Conservation (phyloP, 1,140 invertebrate species). For the Galleria mellonella region DNA sequence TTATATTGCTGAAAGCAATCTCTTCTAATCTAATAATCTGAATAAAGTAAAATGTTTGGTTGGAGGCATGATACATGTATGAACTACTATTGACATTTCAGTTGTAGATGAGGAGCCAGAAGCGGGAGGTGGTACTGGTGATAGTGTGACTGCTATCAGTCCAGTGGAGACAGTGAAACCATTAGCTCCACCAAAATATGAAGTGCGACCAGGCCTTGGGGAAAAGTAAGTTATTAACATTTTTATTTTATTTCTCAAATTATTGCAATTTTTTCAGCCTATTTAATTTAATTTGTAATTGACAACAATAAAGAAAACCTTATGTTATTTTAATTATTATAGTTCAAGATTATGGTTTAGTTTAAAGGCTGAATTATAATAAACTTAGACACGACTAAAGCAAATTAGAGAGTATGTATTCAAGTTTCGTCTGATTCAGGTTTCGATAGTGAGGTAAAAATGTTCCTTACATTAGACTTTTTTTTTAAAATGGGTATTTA, state of each 20-base stretch:
- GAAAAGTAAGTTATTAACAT: slow-evolving; percentile 43
- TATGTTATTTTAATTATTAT: not conserved
- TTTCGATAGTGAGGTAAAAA: too few relatives aligned
- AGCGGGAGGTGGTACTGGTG: slow-evolving; percentile 10
- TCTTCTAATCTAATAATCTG: too few relatives aligned
- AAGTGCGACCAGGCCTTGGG: slow-evolving; percentile 57
- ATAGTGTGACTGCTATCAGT: slow-evolving; percentile 30
- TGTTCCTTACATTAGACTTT: too few relatives aligned
- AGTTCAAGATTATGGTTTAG: not conserved
- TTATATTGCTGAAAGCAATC: too few relatives aligned
- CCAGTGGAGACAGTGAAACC: slow-evolving; percentile 34
- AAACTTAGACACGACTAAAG: too few relatives aligned
- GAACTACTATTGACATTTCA: slow-evolving; percentile 20
- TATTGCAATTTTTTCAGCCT: not conserved
- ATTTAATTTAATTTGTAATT: too few relatives aligned
- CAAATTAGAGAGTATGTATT: too few relatives aligned
- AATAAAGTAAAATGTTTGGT: too few relatives aligned
- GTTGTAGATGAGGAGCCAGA: slow-evolving; percentile 38
- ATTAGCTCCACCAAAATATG: slow-evolving; percentile 62
- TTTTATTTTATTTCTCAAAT: not conserved
- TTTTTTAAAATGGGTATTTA: too few relatives aligned
- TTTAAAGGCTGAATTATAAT: too few relatives aligned
- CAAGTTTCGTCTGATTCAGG: too few relatives aligned
- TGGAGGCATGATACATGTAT: too few relatives aligned
- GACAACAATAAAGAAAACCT: not conserved